A percentile compares a stretch with the other conserved stretches of the same genome.
Conservation (phyloP, 2,888 invertebrate genomes). For the Chalcis sispes region DNA sequence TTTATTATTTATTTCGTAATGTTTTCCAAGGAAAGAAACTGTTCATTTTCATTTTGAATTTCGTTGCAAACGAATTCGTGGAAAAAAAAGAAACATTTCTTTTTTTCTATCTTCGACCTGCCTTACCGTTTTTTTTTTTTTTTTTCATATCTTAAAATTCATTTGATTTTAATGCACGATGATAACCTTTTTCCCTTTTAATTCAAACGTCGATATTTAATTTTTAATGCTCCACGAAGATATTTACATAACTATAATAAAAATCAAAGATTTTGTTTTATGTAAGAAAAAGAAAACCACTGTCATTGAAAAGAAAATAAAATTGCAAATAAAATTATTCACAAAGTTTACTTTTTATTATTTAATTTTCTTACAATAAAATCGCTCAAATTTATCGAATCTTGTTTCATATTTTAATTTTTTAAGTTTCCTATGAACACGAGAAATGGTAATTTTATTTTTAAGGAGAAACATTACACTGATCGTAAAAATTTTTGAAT, state of each 20-base stretch:
- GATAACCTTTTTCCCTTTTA: conserved; percentile 11
- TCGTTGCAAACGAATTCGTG: conserved; percentile 44
- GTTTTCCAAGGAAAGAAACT: not conserved
- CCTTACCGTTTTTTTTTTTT: not conserved
- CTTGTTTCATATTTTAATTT: not conserved
- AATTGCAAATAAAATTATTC: conserved; percentile 7
- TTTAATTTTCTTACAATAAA: conserved; percentile 12
- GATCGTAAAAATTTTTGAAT: conserved; percentile 1
- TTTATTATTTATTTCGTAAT: too few species aligned
- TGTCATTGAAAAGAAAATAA: not conserved
- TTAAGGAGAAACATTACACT: conserved; percentile 14
- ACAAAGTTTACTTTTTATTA: conserved; percentile 27
- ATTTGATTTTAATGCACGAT: conserved; percentile 50
- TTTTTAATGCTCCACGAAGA: conserved; percentile 9
- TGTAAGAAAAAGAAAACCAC: not conserved
- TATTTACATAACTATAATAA: conserved; percentile 44
- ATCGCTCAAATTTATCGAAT: not conserved
- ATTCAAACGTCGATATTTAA: conserved; percentile 36
- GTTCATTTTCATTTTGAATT: conserved; percentile 25
- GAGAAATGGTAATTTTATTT: conserved; percentile 1
- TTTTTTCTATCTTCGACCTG: conserved; percentile 8
- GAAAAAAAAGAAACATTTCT: conserved; percentile 20
- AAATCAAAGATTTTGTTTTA: conserved; percentile 17
- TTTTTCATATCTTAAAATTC: conserved; percentile 14
- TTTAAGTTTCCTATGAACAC: not conserved